Evolutionary conservation across 2,888 invertebrate genomes (phyloP), one percentile per base, ranked within the genome.

Genomic region (Sphecodes monilicornis): DNA sequence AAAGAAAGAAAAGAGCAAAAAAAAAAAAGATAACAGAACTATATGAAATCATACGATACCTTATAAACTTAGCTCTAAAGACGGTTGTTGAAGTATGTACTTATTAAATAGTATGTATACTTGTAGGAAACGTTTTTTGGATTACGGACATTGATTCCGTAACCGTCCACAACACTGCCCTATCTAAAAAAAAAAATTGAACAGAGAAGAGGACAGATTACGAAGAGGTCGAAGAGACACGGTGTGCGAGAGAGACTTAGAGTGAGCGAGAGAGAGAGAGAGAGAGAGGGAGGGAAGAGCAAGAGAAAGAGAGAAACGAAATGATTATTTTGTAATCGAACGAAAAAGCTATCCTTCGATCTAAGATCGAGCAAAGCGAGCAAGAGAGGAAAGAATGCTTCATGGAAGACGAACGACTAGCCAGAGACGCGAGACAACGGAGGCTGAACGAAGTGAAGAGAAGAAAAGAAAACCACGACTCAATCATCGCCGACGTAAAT

Each of bases 101-200:
- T 94, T 94, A 93, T 94, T 93, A 93, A 93, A 92, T 94, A 94
- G 93, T 92, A 91, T 92, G 91, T 93, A 93, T 92, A 94, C 93
- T 93, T 92, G 91, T 94, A 94, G 94, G 92, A 92, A 92, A 93
- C 91, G 92, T 93, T 93, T 93, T 93, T 93, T 93, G 94, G 94
- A 94, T 93, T 89, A 91, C 91, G 91, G 90, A 90, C 78, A 64
- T 80, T 81, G 81, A 89, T 88, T 94, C 93, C 94, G 94, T 94
- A 93, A 92, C 93, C 94, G 94, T 94, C 94, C 93, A 93, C 93
- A 92, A 93, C 94, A 94, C 94, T 94, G 94, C 94, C 94, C 94
- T 93, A 91, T 92, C 90, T 92, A 92, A 91, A 90, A 89, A 90
- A 85, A 88, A 89, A 84, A 89, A 76, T 78, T 22, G 60, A 78